Evolutionary conservation across 2,888 invertebrate genomes (phyloP).

Genomic region (Tenthredo livida): DNA sequence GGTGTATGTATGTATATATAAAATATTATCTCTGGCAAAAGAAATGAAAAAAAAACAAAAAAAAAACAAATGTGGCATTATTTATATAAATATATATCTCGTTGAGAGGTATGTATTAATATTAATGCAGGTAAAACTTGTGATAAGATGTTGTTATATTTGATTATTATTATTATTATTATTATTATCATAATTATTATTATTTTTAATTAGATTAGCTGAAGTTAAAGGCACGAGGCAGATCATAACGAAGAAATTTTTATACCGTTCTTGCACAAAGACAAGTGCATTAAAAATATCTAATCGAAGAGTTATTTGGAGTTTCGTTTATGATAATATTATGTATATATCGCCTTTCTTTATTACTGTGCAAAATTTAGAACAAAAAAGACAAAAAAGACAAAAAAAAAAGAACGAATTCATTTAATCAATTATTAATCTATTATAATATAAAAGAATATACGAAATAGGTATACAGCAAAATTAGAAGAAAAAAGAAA

Average conservation of each 20-base stretch:
- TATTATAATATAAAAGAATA: not conserved
- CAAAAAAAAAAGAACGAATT: not conserved
- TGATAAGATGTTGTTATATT: constrained; percentile 34
- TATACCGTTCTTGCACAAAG: not conserved
- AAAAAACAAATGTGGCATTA: constrained; percentile 27
- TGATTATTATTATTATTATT: not conserved
- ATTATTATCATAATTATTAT: not conserved
- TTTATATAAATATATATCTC: constrained; percentile 7
- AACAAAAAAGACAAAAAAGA: not conserved
- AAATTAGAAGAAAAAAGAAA: not conserved
- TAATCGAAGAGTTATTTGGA: not conserved
- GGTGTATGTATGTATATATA: not conserved
- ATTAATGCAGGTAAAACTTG: constrained; percentile 49
- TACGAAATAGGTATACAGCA: not conserved
- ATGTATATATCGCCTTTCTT: not conserved
- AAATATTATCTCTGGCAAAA: not conserved
- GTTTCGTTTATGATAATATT: not conserved
- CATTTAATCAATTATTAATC: not conserved
- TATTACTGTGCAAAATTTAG: not conserved
- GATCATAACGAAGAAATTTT: not conserved
- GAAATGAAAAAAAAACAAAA: not conserved
- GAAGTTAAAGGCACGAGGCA: not conserved
- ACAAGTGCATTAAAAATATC: not conserved
- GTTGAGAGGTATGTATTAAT: constrained; percentile 4
- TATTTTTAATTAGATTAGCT: not conserved